Base-by-base conservation (phyloP, 1,140 invertebrate genomes). In the Drosophila trapezifrons region DNA sequence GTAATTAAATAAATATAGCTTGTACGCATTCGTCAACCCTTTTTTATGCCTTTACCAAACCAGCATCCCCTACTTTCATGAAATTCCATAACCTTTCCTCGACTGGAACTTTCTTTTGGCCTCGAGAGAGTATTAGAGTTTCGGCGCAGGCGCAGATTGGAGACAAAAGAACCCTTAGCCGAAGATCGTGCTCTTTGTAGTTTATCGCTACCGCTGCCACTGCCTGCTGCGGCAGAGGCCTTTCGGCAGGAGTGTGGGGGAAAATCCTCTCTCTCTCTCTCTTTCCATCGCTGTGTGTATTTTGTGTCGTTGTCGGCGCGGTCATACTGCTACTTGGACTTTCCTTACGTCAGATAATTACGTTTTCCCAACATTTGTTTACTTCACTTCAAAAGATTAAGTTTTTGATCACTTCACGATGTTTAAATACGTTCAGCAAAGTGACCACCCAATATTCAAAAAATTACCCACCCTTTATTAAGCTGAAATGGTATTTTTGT, bases 191-290 rank as follows among this genome's bases (percentile, higher is more conserved):
- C 3, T 32, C 13, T 52, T n/a, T 49, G 25, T 12, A 32, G 15
- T n/a, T 10, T n/a, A n/a, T n/a, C n/a, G n/a, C n/a, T n/a, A 3
- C 6, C 25, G 25, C 47, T 49, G 22, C n/a, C 27, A 27, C 47
- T 51, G 47, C 47, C 47, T 51, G 47, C 47, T 51, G 47, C 47
- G 27, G 27, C 47, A 51, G 27, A 51, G 47, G 17, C 3, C 27
- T 4, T 18, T 51, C 27, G 47, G 47, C 25, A 51, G 47, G 47
- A 51, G n/a, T n/a, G n/a, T n/a, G n/a, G n/a, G n/a, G n/a, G n/a
- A n/a, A n/a, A n/a, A n/a, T n/a, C n/a, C n/a, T n/a, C n/a, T n/a
- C n/a, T n/a, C n/a, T 51, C 46, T 18, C 25, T 29, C n/a, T 22
- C 13, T 43, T 15, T 49, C 4, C 17, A 2, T 49, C 10, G 5